phyloP scores from a whole-genome alignment of 2,113 vertebrate genomes.

The Leptobrachium ailaonicum region DNA sequence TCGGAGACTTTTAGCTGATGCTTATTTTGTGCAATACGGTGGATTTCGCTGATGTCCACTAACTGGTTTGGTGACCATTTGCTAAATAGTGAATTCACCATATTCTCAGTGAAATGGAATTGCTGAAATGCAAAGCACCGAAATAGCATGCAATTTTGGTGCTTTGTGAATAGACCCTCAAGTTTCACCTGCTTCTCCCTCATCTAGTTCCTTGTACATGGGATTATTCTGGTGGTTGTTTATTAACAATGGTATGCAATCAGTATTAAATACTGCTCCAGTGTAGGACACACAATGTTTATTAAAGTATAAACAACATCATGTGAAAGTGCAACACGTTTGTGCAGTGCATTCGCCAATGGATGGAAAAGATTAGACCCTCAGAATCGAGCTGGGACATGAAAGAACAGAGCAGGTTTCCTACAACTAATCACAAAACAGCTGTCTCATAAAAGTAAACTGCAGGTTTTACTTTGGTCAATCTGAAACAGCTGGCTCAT shows the following conservation, averaged over 20 bases:
- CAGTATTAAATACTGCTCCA: conserved; percentile 23
- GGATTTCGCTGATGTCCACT: too few species aligned
- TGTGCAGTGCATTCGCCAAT: conserved; percentile 36
- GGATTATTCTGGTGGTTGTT: too few species aligned
- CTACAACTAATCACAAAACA: conserved; percentile 48
- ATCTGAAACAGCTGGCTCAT: conserved; percentile 50
- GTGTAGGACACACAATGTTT: conserved; percentile 9
- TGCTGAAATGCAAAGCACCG: too few species aligned
- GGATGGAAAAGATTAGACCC: conserved; percentile 41
- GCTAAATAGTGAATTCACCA: too few species aligned
- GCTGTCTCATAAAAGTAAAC: conserved; percentile 50
- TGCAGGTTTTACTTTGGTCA: conserved; percentile 50
- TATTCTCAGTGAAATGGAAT: too few species aligned
- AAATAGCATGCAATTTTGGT: too few species aligned
- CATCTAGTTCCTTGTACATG: too few species aligned
- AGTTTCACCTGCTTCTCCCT: too few species aligned
- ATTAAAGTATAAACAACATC: conserved; percentile 4
- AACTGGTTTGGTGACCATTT: too few species aligned
- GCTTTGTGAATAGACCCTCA: too few species aligned
- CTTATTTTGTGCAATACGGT: too few species aligned
- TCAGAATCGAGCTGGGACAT: conserved; percentile 32
- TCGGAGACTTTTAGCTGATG: too few species aligned
- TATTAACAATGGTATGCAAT: not conserved
- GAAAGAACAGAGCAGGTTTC: conserved; percentile 40
- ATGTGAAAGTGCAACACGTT: conserved; percentile 16